Evolutionary conservation across 2,888 invertebrate species (phyloP), one percentile per base, ranked within the genome.

Genomic region (Stenichneumon culpator): DNA sequence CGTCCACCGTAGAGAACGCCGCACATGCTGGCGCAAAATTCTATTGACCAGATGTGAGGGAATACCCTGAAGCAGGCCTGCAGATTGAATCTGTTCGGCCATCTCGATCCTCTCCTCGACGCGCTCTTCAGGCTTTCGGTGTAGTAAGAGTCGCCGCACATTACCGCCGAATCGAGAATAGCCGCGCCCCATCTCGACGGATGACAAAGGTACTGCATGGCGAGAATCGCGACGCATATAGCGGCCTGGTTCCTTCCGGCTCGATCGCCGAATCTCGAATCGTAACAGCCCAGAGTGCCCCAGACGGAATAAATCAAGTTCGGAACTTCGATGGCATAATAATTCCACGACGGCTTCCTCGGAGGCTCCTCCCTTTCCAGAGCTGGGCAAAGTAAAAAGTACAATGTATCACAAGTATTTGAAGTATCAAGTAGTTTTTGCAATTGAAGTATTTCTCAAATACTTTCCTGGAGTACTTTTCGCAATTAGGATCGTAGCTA

Each of bases 291-390:
- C 2, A 93, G 77, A 0, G 92, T 93, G 0, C 94, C 93, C 93
- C 94, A 93, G 2, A 93, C 69, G 0, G 94, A 94, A 54, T 92
- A 93, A 9, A 94, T 91, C 3, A 92, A 87, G 67, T 91, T 90
- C 0, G 89, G 86, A 11, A 94, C 90, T 77, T 93, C 93, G 22
- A 93, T 88, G 0, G 89, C 87, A 16, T 93, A 94, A 77, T 92
- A 87, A 25, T 93, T 93, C 93, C 93, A 93, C 7, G 85, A 89
- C 3, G 86, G 88, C 44, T 89, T 90, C 44, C 89, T 90, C 11
- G 87, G 79, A 0, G 11, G 68, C 6, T 86, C 72, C 22, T 82
- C 60, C 4, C 54, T 44, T 28, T 19, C 16, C 11, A 9, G 39
- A 39, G 2, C 39, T 39, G 39, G 39, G 39, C 39, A 39, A 39